Conservation (phyloP, 2,888 invertebrate genomes). For the Timandra comae region DNA sequence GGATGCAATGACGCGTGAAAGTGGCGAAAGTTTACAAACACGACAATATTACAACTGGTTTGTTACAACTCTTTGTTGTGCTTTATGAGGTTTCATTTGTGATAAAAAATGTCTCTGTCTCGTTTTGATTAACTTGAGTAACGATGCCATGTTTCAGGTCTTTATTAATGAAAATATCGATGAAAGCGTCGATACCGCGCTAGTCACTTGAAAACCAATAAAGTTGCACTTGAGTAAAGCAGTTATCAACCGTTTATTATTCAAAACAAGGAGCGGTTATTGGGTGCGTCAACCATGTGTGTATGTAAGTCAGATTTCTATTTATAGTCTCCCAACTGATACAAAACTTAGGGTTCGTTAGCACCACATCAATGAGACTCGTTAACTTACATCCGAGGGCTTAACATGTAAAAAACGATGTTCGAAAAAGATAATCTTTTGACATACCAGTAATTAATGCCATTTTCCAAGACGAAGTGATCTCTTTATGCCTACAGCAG, state of each 20-base stretch:
- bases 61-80: conserved; percentile 39
- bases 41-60: not conserved
- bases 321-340: conserved; percentile 49
- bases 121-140: not conserved
- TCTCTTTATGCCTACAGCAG: too few relatives aligned
- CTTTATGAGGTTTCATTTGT: conserved; percentile 15
- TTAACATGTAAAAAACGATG: too few relatives aligned
- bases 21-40: conserved; percentile 56
- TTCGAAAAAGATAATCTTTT: too few relatives aligned
- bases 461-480: too few relatives aligned
- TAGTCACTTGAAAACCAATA: not conserved
- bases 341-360: conserved; percentile 56
- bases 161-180: not conserved
- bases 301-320: conserved; percentile 57
- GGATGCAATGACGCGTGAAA: conserved; percentile 53
- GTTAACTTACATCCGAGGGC: too few relatives aligned
- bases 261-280: conserved; percentile 35
- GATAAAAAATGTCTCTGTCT: not conserved
- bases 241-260: conserved; percentile 26
- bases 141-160: not conserved
- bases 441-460: too few relatives aligned
- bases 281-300: conserved; percentile 53
- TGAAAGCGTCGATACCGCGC: not conserved
- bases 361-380: conserved; percentile 29
- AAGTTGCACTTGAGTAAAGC: conserved; percentile 1